Evolutionary conservation across 2,113 vertebrate genomes (phyloP).

Genomic region (Macroglossus sobrinus): DNA sequence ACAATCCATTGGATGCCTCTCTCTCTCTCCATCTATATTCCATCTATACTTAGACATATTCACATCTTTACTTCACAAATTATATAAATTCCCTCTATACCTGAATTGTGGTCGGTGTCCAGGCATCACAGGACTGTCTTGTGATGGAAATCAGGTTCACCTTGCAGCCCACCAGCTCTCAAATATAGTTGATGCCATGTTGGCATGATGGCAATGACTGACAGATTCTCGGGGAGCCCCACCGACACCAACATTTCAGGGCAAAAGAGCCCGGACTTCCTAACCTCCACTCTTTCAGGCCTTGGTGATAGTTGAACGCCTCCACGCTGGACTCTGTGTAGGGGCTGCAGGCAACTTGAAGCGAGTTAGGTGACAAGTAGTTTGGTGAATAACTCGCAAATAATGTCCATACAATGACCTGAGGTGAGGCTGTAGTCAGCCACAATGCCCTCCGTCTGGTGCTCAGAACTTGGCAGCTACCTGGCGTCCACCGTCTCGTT

Average conservation of each 20-base stretch:
- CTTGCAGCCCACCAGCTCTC: conserved; percentile 89
- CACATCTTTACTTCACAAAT: neutral
- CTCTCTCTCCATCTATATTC: neutral
- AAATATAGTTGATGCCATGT: conserved; percentile 91
- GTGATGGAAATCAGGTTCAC: conserved; percentile 93
- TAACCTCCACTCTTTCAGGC: conserved; percentile 90
- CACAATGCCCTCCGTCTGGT: conserved; percentile 92
- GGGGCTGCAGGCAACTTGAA: conserved; percentile 94
- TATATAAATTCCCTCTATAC: neutral
- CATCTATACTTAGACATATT: neutral
- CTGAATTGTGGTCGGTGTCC: conserved; percentile 43
- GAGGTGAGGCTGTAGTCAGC: conserved; percentile 89
- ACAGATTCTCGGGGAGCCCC: conserved; percentile 89
- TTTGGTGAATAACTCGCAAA: conserved; percentile 92
- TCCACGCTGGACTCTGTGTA: conserved; percentile 95
- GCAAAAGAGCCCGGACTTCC: conserved; percentile 90
- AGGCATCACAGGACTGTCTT: conserved; percentile 90
- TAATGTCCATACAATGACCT: conserved; percentile 89
- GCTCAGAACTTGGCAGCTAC: conserved; percentile 89
- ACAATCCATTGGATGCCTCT: neutral
- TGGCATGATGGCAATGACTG: conserved; percentile 90
- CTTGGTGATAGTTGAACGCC: conserved; percentile 93
- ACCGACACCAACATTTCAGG: conserved; percentile 92
- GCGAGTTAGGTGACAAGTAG: conserved; percentile 93
- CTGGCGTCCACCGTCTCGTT: conserved; percentile 92